These are phyloP conservation scores for Mormyrops boulengeri DNA, from an alignment of 2,797 vertebrate species.

Conservation along the genomic window DNA sequence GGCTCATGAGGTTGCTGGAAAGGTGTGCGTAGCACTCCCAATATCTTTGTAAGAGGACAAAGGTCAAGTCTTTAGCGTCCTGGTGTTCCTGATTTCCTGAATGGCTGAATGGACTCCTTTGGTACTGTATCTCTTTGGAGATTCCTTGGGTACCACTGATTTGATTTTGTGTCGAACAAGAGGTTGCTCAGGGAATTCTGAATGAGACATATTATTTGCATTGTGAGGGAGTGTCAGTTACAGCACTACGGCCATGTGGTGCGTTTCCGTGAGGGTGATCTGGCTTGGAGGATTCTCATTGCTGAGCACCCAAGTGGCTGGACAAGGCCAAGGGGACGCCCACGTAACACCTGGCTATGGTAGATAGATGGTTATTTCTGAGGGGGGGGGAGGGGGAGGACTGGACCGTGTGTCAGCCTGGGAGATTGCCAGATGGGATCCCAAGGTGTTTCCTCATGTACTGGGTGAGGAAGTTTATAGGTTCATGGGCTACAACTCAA, in stretches of 20 bases:
- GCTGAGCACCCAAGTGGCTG: background rate
- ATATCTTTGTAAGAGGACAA: background rate
- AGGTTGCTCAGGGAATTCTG: background rate
- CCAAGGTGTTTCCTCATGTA: no score
- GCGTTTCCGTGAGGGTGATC: background rate
- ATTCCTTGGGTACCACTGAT: background rate
- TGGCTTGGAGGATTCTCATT: background rate
- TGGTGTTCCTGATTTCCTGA: background rate
- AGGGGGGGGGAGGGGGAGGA: no score
- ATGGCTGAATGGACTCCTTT: background rate
- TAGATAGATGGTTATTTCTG: no score
- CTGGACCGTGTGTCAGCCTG: no score
- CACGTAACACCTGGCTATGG: no score
- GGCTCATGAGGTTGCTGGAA: background rate
- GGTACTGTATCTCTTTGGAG: background rate
- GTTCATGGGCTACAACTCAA: constrained; percentile 5
- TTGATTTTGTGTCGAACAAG: background rate
- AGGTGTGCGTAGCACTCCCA: background rate
- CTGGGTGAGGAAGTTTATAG: background rate
- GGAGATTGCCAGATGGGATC: no score
- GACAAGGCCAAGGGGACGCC: background rate
- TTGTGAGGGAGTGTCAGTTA: background rate
- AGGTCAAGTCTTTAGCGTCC: background rate
- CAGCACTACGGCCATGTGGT: background rate
- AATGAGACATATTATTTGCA: background rate